These are phyloP conservation scores for Dorcus parallelipipedus DNA, from an alignment of 2,888 invertebrate species.

Conservation along the genomic window DNA sequence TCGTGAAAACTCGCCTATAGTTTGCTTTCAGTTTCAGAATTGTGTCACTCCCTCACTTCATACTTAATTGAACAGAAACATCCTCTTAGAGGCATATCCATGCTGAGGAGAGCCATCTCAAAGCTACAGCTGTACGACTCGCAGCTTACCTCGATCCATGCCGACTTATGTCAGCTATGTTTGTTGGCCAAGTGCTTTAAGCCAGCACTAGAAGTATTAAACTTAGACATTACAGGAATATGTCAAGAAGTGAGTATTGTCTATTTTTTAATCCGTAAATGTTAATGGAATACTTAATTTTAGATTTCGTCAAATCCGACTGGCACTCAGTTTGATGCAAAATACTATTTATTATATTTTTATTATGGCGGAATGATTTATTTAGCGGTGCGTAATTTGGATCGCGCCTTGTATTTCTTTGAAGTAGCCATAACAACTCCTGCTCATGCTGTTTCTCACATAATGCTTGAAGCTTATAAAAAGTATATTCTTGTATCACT, in stretches of 20 bases:
- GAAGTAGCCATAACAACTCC: constrained; percentile 96
- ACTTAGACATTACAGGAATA: constrained; percentile 89
- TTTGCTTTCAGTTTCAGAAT: constrained; percentile 71
- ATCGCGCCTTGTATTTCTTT: constrained; percentile 90
- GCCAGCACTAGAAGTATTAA: constrained; percentile 82
- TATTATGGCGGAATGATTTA: constrained; percentile 99
- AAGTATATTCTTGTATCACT: constrained; percentile 92
- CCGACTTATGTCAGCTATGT: constrained; percentile 89
- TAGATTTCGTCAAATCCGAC: constrained; percentile 38
- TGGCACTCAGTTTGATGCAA: constrained; percentile 78
- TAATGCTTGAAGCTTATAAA: constrained; percentile 97
- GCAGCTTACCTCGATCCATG: constrained; percentile 91
- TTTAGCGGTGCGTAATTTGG: constrained; percentile 87
- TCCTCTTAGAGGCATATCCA: constrained; percentile 78
- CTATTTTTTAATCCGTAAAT: constrained; percentile 9
- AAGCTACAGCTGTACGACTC: constrained; percentile 85
- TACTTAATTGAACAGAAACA: constrained; percentile 74
- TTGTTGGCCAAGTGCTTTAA: constrained; percentile 88
- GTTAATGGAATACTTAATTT: constrained; percentile 16
- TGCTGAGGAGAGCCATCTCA: constrained; percentile 78
- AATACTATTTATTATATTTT: constrained; percentile 89
- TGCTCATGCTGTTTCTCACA: constrained; percentile 89
- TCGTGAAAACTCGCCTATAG: too few relatives aligned
- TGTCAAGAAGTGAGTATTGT: constrained; percentile 66
- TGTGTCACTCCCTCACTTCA: constrained; percentile 81